Percentiles rank a stretch among this genome's conserved stretches.
These are phyloP conservation scores for Eleginops maclovinus DNA, from an alignment of 2,113 vertebrate species.

Conservation along the genomic window DNA sequence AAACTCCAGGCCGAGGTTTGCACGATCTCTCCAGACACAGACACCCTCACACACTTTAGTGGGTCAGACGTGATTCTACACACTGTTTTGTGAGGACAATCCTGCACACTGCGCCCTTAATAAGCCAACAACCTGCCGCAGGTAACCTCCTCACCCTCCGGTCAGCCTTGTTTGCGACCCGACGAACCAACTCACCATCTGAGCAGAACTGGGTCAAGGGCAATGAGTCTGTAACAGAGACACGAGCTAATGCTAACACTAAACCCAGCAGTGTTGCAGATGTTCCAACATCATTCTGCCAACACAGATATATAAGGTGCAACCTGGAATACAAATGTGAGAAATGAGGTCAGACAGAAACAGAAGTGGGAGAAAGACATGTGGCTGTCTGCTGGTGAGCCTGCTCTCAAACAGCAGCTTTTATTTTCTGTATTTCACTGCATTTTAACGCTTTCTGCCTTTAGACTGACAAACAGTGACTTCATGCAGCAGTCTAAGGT, in stretches of 20 bases:
- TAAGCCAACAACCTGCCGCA: not conserved
- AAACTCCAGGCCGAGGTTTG: too few species aligned
- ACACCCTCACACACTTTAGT: too few species aligned
- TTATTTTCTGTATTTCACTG: slow-evolving; percentile 1
- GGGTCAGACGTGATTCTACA: too few species aligned
- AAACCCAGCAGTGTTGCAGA: not conserved
- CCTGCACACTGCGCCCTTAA: not conserved
- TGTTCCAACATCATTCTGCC: not conserved
- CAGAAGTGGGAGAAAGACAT: slow-evolving; percentile 1
- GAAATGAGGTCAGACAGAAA: slow-evolving; percentile 16
- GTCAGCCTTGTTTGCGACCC: not conserved
- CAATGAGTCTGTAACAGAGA: slow-evolving; percentile 3
- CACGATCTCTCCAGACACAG: too few species aligned
- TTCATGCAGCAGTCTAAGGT: too few species aligned
- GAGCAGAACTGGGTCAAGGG: slow-evolving; percentile 44
- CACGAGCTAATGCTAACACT: not conserved
- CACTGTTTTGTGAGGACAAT: too few species aligned
- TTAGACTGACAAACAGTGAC: not conserved
- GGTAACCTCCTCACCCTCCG: slow-evolving; percentile 1
- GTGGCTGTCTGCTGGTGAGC: not conserved
- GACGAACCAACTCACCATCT: too few species aligned
- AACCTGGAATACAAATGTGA: not conserved
- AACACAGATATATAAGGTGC: not conserved
- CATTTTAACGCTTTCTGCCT: not conserved
- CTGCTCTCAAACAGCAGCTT: too few species aligned